Conservation (phyloP, 2,888 invertebrate species). For the Dyspetes luteomarginatus region DNA sequence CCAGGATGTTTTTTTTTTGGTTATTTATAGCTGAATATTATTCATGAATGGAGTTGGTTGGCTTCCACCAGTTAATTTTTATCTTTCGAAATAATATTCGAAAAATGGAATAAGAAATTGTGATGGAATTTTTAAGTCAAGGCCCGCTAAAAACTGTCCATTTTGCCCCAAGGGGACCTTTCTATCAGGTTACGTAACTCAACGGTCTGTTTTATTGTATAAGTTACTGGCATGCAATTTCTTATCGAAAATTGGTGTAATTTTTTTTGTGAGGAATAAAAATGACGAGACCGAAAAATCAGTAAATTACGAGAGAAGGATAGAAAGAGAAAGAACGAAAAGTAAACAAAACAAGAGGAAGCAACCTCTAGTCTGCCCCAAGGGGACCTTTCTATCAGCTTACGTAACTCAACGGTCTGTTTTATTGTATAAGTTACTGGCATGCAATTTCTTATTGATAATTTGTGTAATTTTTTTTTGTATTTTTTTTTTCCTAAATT, state of each 20-base stretch:
- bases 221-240: neutral
- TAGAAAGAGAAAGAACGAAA: neutral
- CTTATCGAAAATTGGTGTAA: neutral
- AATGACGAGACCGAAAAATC: neutral
- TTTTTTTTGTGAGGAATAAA: too few species aligned
- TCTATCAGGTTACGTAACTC: neutral
- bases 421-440: neutral
- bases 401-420: neutral
- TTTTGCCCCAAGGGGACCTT: neutral
- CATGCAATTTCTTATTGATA: neutral
- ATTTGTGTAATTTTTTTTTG: neutral
- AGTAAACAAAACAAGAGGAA: neutral
- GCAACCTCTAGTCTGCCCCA: neutral
- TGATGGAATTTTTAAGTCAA: too few species aligned
- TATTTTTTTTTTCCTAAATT: neutral
- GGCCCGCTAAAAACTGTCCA: too few species aligned
- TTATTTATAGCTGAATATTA: too few species aligned
- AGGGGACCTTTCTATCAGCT: neutral
- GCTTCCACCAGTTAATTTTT: too few species aligned
- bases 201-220: neutral
- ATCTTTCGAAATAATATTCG: too few species aligned
- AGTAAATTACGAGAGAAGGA: too few species aligned
- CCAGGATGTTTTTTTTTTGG: too few species aligned
- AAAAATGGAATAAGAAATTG: too few species aligned
- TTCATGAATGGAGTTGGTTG: too few species aligned